A percentile compares a stretch with the other conserved stretches of the same genome.
Conservation (phyloP, 2,797 vertebrate species). For the Pteronotus mesoamericanus region DNA sequence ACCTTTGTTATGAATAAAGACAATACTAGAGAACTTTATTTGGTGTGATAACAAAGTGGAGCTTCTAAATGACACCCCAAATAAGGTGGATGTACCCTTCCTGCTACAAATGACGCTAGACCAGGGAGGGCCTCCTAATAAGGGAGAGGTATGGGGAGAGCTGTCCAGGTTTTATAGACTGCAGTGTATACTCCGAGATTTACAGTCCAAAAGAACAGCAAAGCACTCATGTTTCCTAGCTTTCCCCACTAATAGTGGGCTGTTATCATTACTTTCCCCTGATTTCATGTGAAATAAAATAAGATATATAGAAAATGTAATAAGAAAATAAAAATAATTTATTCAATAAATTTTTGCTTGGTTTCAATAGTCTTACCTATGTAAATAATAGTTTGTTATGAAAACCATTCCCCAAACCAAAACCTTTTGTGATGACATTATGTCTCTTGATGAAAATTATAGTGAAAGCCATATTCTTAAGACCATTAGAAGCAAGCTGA, state of each 20-base stretch:
- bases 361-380: not conserved
- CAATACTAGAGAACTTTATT: not conserved
- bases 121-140: not conserved
- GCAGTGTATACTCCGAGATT: not conserved
- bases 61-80: not conserved
- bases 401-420: not conserved
- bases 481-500: conserved; percentile 27
- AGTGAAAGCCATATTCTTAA: not conserved
- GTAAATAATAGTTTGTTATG: conserved; percentile 1
- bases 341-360: not conserved
- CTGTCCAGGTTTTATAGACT: not conserved
- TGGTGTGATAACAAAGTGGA: not conserved
- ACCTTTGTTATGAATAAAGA: not conserved
- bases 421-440: not conserved
- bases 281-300: not conserved
- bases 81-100: not conserved
- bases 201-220: not conserved
- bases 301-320: not conserved
- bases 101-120: not conserved
- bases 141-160: not conserved
- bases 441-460: conserved; percentile 3
- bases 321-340: conserved; percentile 15
- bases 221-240: not conserved
- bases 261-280: not conserved
- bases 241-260: not conserved